These are phyloP conservation scores for Hippopotamyrus pictus DNA, from an alignment of 2,797 vertebrate genomes.

Conservation along the genomic window DNA sequence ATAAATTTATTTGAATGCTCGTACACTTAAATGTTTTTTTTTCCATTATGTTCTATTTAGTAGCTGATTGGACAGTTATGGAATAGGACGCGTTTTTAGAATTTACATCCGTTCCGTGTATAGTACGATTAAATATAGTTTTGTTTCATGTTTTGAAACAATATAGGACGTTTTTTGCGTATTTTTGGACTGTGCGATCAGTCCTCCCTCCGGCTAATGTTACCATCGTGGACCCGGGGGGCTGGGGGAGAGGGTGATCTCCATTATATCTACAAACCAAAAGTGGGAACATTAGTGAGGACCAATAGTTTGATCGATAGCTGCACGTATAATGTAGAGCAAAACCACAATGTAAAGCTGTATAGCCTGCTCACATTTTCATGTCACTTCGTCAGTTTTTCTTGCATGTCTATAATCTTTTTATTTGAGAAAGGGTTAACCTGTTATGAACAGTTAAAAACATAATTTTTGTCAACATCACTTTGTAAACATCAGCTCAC, in stretches of 20 bases:
- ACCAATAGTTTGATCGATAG: neutral
- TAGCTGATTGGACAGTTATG: neutral
- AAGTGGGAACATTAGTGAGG: neutral
- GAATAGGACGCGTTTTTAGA: neutral
- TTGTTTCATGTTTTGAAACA: neutral
- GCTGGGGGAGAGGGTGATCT: neutral
- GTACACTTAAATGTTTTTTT: too few relatives aligned
- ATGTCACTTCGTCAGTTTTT: neutral
- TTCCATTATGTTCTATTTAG: too few relatives aligned
- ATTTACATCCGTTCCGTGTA: neutral
- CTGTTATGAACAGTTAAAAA: neutral
- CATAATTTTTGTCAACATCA: neutral
- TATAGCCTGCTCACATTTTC: neutral
- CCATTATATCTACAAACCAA: neutral
- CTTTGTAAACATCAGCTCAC: neutral
- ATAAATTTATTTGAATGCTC: too few relatives aligned
- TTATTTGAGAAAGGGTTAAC: neutral
- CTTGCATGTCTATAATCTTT: neutral
- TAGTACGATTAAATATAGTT: neutral
- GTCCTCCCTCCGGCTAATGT: neutral
- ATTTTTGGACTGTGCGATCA: neutral
- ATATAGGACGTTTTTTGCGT: neutral
- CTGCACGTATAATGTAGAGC: neutral
- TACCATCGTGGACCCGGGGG: neutral
- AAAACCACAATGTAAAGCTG: neutral